A percentile compares a stretch with the other conserved stretches of the same genome.
These are phyloP conservation scores for Sarcophaga variegata DNA, from an alignment of 2,888 invertebrate genomes.

Conservation along the genomic window DNA sequence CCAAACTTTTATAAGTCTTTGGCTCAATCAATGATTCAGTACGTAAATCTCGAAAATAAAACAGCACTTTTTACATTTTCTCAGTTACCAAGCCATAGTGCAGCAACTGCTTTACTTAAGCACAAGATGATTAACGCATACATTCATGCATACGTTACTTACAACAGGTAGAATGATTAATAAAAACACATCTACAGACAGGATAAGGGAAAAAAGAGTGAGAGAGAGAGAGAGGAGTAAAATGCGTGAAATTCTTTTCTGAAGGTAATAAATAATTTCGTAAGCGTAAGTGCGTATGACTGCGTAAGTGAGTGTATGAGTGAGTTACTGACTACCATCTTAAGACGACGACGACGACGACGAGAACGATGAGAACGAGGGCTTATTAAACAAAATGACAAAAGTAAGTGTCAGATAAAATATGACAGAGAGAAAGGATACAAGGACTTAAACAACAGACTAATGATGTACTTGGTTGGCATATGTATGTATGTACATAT, in stretches of 20 bases:
- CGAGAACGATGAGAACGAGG: neutral
- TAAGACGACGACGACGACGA: neutral
- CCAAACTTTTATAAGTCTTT: no score
- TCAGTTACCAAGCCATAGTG: neutral
- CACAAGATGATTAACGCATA: neutral
- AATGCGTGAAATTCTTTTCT: constrained; percentile 24
- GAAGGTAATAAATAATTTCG: constrained; percentile 18
- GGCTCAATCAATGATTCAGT: no score
- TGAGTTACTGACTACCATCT: constrained; percentile 15
- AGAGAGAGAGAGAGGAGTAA: neutral
- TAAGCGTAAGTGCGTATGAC: neutral
- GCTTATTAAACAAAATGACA: constrained; percentile 26
- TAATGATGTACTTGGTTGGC: constrained; percentile 59
- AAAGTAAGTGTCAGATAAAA: constrained; percentile 28
- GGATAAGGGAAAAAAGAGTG: no score
- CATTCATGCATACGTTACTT: neutral
- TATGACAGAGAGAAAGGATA: constrained; percentile 31
- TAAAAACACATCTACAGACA: neutral
- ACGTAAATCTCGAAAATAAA: no score
- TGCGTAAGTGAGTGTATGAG: neutral
- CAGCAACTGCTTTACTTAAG: neutral
- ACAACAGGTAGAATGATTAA: constrained; percentile 20
- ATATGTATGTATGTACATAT: neutral
- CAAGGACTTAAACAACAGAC: constrained; percentile 57
- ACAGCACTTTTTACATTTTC: no score